Base-by-base conservation (phyloP, 2,797 vertebrate species). In the Crocodylus rhombifer region DNA sequence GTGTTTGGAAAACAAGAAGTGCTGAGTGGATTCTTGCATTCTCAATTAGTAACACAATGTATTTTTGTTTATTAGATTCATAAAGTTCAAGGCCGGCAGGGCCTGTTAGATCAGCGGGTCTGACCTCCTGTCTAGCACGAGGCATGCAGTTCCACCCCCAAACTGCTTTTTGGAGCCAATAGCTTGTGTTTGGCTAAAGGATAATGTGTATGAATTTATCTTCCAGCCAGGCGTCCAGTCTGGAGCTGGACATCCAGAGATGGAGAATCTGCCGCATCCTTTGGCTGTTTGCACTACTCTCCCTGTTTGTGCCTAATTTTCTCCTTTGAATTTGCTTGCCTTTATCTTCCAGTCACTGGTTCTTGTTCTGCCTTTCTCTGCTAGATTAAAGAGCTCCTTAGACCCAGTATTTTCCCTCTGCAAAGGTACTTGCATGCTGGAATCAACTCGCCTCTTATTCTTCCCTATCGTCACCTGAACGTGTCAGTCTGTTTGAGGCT, bases 391-490 rank as follows among this genome's bases (percentile, higher is more conserved):
- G 96, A 80, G 4, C 2, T 20, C 82, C 63, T 58, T 86, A 67
- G 63, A 80, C 80, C 67, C 0, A 0, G 15, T 90, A 84, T 96
- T 94, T 95, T 96, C 94, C 96, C 95, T 83, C 78, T 88, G 56
- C n/a, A 60, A 91, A 84, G 94, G 86, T 89, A 93, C 93, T 93
- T 97, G 95, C 89, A 76, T 92, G 88, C 92, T 93, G 93, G 95
- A 96, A 93, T 97, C 95, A 96, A 96, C 96, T 97, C 20, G 13
- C 23, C 84, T 96, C 88, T 92, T 67, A 65, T 90, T 85, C 92
- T 93, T 97, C 96, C 96, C 95, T 56, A 94, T 96, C 93, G 93
- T 95, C 42, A 76, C 96, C 96, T 97, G 95, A 96, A 94, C 94
- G 51, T 94, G 77, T 79, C 95, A 95, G 42, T 9, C 93, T 95